Evolutionary conservation across 2,888 invertebrate genomes (phyloP), one percentile per base, ranked within the genome.

Genomic region (Pardosa pseudoannulata): DNA sequence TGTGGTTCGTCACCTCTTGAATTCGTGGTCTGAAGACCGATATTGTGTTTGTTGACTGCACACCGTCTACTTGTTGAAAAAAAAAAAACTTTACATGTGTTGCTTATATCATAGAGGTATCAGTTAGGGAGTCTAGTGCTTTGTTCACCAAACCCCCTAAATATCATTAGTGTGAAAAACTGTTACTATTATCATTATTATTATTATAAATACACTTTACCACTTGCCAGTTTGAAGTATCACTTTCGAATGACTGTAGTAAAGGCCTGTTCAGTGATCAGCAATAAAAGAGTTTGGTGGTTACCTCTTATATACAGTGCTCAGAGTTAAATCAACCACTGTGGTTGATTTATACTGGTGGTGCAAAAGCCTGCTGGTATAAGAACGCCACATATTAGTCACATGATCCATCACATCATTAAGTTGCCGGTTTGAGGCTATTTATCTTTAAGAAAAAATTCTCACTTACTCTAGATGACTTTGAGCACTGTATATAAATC

Each of bases 121-220:
- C 73, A 78, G 73, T 73, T 85, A 85, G 83, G 65, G 83, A 78
- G 83, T 68, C 16, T 70, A 71, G 74, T 29, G 68, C 75, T 82
- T 68, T 85, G 78, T 23, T 73, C 78, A 78, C 78, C 72, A 73
- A 70, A 62, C 65, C 71, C 78, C 78, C 65, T 73, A 46, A 71
- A 31, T 71, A 78, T 79, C 78, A 85, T 85, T 85, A 85, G 78
- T 78, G 78, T 85, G 78, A 85, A 78, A 85, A 78, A 78, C 83
- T 85, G 73, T 85, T 85, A 78, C 72, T 82, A 67, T 73, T 36
- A 81, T 78, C 75, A 85, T 67, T 67, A 67, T 78, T 83, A 78
- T 76, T 75, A 65, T 74, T 28, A 82, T 78, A 73, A 85, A 36
- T 85, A 76, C 78, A 81, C 81, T 81, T 85, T 46, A 76, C 71